These are phyloP conservation scores for Sialia sialis DNA, from an alignment of 2,113 vertebrate genomes.

Conservation along the genomic window DNA sequence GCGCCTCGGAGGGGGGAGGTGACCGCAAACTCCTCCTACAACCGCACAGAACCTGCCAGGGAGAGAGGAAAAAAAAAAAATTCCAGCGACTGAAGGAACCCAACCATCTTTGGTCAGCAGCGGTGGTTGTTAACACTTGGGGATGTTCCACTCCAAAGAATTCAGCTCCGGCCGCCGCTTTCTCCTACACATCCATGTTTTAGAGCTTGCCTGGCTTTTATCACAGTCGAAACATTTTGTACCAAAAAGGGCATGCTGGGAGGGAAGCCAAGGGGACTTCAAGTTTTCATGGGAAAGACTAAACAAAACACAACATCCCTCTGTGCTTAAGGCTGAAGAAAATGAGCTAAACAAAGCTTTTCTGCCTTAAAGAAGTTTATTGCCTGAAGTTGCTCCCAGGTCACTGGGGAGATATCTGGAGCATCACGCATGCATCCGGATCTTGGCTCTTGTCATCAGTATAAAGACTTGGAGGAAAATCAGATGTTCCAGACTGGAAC, in stretches of 20 bases:
- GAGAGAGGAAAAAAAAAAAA: neutral
- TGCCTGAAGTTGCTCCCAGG: neutral
- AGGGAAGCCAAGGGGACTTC: neutral
- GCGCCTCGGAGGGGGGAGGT: neutral
- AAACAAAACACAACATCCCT: neutral
- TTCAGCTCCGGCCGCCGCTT: rapidly evolving
- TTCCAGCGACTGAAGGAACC: neutral
- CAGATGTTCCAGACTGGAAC: neutral
- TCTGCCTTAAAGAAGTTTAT: neutral
- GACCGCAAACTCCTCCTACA: slow-evolving; percentile 34
- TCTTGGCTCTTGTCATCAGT: neutral
- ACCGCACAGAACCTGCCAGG: neutral
- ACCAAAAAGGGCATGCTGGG: neutral
- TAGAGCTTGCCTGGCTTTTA: neutral
- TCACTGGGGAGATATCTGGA: neutral
- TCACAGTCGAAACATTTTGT: neutral
- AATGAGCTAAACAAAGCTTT: neutral
- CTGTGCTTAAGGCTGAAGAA: neutral
- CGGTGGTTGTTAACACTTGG: neutral
- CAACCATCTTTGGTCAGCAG: slow-evolving; percentile 59
- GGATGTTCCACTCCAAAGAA: slow-evolving; percentile 25
- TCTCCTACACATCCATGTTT: neutral
- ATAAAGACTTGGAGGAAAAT: neutral
- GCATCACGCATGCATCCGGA: rapidly evolving
- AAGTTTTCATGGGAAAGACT: neutral